Evolutionary conservation across 2,113 vertebrate genomes (phyloP).

Genomic region (Anoura caudifer): DNA sequence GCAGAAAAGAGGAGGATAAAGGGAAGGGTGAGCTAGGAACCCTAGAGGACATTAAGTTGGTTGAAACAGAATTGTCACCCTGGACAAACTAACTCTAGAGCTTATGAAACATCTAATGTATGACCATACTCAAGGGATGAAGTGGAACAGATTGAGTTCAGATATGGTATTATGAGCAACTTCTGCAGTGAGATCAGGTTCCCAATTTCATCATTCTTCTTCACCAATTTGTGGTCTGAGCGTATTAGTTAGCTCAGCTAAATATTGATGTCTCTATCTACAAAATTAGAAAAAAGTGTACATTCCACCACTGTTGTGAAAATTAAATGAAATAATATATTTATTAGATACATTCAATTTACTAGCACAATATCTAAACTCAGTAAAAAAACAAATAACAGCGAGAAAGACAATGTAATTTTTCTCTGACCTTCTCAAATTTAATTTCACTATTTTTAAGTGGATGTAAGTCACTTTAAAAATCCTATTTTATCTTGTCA

Average conservation of each 20-base stretch:
- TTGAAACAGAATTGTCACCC: not conserved
- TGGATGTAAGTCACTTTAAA: not conserved
- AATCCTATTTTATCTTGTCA: not conserved
- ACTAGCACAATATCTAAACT: not conserved
- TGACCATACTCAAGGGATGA: not conserved
- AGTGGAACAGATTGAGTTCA: not conserved
- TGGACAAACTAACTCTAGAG: not conserved
- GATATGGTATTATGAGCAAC: not conserved
- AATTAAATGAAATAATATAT: not conserved
- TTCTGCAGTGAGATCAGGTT: not conserved
- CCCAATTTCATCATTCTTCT: not conserved
- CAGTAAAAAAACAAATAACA: not conserved
- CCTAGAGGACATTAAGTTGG: not conserved
- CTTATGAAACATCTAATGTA: not conserved
- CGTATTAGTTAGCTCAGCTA: not conserved
- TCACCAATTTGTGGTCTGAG: not conserved
- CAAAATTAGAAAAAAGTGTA: not conserved
- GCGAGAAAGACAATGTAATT: not conserved
- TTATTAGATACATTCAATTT: not conserved
- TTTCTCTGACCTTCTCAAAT: not conserved
- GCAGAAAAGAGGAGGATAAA: not conserved
- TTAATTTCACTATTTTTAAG: not conserved
- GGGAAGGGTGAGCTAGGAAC: not conserved
- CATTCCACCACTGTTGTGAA: not conserved
- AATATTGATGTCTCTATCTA: not conserved